Base-by-base conservation (phyloP, 1,140 invertebrate species). In the Medauroidea extradentata region DNA sequence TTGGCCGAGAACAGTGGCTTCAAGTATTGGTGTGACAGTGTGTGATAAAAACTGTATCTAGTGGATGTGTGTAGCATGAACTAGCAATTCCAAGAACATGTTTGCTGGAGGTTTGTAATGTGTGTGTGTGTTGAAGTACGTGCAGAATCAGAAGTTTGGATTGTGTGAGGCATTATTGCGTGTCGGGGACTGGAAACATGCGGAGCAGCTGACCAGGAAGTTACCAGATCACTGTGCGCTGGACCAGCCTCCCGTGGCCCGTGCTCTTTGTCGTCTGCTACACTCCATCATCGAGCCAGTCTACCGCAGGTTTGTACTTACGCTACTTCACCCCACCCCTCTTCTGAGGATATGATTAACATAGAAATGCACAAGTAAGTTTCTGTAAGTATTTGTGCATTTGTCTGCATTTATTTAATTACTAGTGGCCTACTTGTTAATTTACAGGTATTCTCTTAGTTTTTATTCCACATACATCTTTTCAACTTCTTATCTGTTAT, bases 91-190 rank as follows among this genome's bases (percentile, higher is more conserved):
- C 21, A 43, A 60, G 54, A 39, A 56, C 19, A 53, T 44, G 24
- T 25, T 19, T 48, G 43, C 41, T 61, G 50, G n/a, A 57, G 49
- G 19, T 48, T 48, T 44, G 53, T 63, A 43, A 34, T 46, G 50
- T 61, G 34, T 59, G 65, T 58, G 62, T 64, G 73, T 57, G 54
- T 59, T 72, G 66, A 86, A 89, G 68, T 88, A 88, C 70, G 77
- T 81, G 69, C 80, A 75, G 57, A 98, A 99, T 79, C 96, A 99
- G 75, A 98, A 99, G 73, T 85, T 98, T 66, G 89, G 92, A 39
- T 76, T 99, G 4, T 90, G 91, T 70, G 90, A 96, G 73, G 93
- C 93, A 1, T 73, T 98, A 3, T 71, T 98, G 3, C 83, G 86
- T 65, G 84, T 98, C 61, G 95, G 92, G 18, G 91, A 93, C 65